Evolutionary conservation across 2,797 vertebrate species (phyloP), one percentile per base, ranked within the genome.

Genomic region (Taenioides sp.): DNA sequence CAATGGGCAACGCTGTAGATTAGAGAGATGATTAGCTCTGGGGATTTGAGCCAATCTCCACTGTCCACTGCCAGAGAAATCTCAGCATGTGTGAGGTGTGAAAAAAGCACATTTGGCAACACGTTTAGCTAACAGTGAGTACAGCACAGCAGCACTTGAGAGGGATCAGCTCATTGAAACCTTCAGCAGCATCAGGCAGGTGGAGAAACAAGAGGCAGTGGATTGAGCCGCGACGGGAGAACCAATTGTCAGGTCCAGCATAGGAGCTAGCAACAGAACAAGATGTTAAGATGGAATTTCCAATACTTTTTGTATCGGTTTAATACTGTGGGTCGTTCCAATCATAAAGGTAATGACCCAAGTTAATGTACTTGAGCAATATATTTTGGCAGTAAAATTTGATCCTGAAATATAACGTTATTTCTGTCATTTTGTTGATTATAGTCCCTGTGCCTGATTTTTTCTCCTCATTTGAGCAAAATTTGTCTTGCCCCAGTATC

Each of bases 1-100:
- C 59, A 1, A 47, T 7, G 1, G 12, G 31, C 59, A 71, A 12
- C 11, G 70, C 55, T 31, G 66, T 69, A 77, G 67, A 69, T 25
- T 22, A 60, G 17, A 76, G 71, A 64, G 17, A 62, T 31, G 25
- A 64, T 69, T 72, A 75, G 58, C 40, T 9, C 28, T n/a, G 25
- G 40, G 49, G 67, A 65, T 67, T 61, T 22, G 18, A 63, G 59
- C 66, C 71, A 71, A 65, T 17, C 57, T 63, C 66, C 27, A 62
- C 20, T 54, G 71, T 80, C 65, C 81, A 55, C 64, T 78, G 69
- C 65, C 75, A 75, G 78, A 73, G 72, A 71, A 79, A 75, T 77
- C 80, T 67, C 65, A 76, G 61, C 75, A 70, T 75, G 69, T 49
- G 18, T 49, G 62, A 76, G 34, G 71, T 76, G 66, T 81, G 64